phyloP scores from a whole-genome alignment of 2,113 vertebrate species.

The Cyprinodon tularosa region DNA sequence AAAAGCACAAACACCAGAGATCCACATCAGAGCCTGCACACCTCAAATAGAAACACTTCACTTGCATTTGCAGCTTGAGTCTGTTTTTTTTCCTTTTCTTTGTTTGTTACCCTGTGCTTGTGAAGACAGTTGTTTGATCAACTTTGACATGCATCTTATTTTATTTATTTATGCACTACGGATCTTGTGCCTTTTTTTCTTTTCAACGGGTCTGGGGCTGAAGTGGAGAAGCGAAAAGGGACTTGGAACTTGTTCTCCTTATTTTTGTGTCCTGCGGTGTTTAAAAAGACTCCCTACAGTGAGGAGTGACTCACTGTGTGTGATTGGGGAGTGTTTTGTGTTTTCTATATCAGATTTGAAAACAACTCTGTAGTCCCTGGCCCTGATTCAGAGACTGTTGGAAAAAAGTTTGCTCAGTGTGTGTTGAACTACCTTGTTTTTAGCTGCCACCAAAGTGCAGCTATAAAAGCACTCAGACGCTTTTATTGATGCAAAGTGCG shows the following conservation, averaged over 20 bases:
- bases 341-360: constrained; percentile 26
- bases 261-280: constrained; percentile 23
- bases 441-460: too few relatives aligned
- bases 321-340: not conserved
- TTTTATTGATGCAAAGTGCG: not conserved
- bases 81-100: not conserved
- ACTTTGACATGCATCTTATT: not conserved
- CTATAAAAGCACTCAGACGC: too few relatives aligned
- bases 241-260: constrained; percentile 22
- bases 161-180: not conserved
- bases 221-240: constrained; percentile 27
- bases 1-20: not conserved
- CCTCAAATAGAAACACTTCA: constrained; percentile 25
- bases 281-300: constrained; percentile 11
- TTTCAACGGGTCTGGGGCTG: constrained; percentile 5
- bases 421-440: not conserved
- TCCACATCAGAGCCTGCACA: constrained; percentile 11
- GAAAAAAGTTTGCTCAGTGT: constrained; percentile 5
- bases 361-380: constrained; percentile 7
- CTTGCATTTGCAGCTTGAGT: constrained; percentile 26
- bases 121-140: constrained; percentile 34
- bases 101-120: constrained; percentile 8
- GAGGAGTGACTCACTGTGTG: constrained; percentile 18
- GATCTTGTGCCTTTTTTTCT: not conserved
- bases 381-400: not conserved